These are phyloP conservation scores for Cataglyphis hispanica DNA, from an alignment of 1,140 invertebrate species.

Conservation along the genomic window DNA sequence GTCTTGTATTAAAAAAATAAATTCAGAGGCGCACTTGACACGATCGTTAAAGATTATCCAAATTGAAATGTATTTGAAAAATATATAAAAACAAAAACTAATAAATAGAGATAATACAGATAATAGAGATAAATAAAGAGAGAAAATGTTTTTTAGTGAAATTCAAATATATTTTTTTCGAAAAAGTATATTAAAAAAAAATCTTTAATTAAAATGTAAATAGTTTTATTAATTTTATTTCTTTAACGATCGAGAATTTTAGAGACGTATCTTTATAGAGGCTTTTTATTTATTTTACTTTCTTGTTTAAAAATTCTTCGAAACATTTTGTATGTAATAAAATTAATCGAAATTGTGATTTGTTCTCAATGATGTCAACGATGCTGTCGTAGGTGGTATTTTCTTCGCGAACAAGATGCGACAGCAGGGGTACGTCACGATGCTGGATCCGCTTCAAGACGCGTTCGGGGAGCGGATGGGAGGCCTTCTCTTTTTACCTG, in stretches of 20 bases:
- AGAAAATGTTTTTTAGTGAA: background rate
- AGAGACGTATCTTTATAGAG: background rate
- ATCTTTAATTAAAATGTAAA: background rate
- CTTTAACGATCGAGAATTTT: background rate
- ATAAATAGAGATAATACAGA: too few relatives aligned
- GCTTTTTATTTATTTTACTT: background rate
- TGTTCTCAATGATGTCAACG: background rate
- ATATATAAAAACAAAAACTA: background rate
- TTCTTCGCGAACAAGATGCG: constrained; percentile 99
- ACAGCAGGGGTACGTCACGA: constrained; percentile 98
- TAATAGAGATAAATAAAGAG: too few relatives aligned
- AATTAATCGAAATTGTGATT: background rate
- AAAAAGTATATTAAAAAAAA: background rate
- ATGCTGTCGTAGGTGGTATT: constrained; percentile 92
- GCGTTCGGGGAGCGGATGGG: constrained; percentile 99
- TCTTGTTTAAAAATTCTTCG: background rate
- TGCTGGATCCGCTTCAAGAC: constrained; percentile 99
- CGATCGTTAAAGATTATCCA: background rate
- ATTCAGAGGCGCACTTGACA: background rate
- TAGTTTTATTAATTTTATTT: background rate
- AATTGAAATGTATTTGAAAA: background rate
- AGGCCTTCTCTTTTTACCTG: constrained; percentile 97
- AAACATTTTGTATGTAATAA: background rate
- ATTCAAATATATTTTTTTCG: background rate
- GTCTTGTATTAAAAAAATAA: background rate